phyloP scores from a whole-genome alignment of 2,888 invertebrate genomes.

The Beris chalybata region DNA sequence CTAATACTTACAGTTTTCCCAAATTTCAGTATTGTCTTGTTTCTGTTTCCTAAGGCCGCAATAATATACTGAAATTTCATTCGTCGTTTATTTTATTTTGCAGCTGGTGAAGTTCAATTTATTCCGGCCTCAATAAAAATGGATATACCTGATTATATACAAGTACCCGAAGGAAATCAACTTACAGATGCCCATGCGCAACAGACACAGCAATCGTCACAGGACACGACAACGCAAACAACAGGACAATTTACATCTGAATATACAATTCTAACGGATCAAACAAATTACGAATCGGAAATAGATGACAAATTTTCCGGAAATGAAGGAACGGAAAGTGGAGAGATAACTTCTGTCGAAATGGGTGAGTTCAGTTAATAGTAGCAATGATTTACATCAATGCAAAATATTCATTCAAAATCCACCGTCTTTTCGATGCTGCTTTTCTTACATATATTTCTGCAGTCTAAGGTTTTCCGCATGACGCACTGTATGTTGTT shows the following conservation, averaged over 20 bases:
- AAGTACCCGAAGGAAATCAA: conserved; percentile 52
- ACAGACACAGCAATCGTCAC: conserved; percentile 48
- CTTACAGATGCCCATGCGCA: conserved; percentile 47
- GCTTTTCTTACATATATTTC: not conserved
- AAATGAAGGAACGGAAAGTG: conserved; percentile 48
- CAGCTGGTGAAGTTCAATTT: conserved; percentile 56
- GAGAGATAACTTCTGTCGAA: conserved; percentile 52
- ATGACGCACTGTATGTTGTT: too few species aligned
- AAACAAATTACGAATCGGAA: conserved; percentile 48
- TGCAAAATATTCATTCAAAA: not conserved
- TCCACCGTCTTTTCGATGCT: not conserved
- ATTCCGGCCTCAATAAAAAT: conserved; percentile 59
- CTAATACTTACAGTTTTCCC: too few species aligned
- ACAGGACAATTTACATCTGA: conserved; percentile 53
- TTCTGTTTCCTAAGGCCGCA: too few species aligned
- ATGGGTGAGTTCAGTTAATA: conserved; percentile 47
- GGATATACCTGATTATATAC: conserved; percentile 62
- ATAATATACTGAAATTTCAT: too few species aligned
- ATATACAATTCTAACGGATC: conserved; percentile 52
- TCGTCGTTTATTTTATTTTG: conserved; percentile 6
- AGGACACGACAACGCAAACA: conserved; percentile 51
- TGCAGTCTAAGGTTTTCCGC: too few species aligned
- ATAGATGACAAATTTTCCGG: conserved; percentile 52
- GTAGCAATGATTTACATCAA: not conserved
- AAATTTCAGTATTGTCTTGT: too few species aligned